phyloP scores from a whole-genome alignment of 2,797 vertebrate genomes.

The Gephyroberyx darwinii region DNA sequence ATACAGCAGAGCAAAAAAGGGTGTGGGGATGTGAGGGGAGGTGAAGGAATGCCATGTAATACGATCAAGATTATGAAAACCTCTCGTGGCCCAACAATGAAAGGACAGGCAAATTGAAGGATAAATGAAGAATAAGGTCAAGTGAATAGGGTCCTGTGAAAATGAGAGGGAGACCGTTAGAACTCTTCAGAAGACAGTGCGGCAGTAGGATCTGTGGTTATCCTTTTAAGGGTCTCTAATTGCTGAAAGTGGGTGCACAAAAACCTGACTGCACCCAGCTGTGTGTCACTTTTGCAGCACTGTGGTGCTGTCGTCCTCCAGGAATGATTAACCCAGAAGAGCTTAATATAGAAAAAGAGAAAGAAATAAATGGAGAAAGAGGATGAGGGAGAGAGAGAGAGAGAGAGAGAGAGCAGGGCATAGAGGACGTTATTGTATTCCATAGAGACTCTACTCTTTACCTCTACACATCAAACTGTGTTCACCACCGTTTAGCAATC shows the following conservation, averaged over 20 bases:
- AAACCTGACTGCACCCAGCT: constrained; percentile 68
- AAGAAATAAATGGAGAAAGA: constrained; percentile 66
- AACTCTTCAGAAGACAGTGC: constrained; percentile 42
- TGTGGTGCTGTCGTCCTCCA: constrained; percentile 76
- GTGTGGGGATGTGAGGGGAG: constrained; percentile 49
- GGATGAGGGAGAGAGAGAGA: constrained; percentile 55
- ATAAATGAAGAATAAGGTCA: constrained; percentile 68
- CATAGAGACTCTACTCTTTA: constrained; percentile 74
- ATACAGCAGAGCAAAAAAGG: constrained; percentile 49
- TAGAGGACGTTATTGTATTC: constrained; percentile 72
- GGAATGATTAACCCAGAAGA: constrained; percentile 85
- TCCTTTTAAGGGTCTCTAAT: constrained; percentile 64
- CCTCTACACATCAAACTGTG: constrained; percentile 72
- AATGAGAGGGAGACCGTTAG: constrained; percentile 46
- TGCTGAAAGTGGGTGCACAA: constrained; percentile 54
- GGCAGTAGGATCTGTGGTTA: constrained; percentile 52
- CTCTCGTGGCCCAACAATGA: constrained; percentile 44
- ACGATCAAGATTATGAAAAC: constrained; percentile 62
- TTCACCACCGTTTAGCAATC: constrained; percentile 77
- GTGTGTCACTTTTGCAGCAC: constrained; percentile 66
- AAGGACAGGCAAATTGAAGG: constrained; percentile 58
- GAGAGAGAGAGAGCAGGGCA: constrained; percentile 50
- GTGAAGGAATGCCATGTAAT: constrained; percentile 58
- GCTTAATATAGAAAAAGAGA: constrained; percentile 81
- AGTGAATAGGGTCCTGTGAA: constrained; percentile 48